Percentiles rank a stretch among this genome's conserved stretches.
Conservation (phyloP, 2,113 vertebrate species). For the Trematomus loennbergii region DNA sequence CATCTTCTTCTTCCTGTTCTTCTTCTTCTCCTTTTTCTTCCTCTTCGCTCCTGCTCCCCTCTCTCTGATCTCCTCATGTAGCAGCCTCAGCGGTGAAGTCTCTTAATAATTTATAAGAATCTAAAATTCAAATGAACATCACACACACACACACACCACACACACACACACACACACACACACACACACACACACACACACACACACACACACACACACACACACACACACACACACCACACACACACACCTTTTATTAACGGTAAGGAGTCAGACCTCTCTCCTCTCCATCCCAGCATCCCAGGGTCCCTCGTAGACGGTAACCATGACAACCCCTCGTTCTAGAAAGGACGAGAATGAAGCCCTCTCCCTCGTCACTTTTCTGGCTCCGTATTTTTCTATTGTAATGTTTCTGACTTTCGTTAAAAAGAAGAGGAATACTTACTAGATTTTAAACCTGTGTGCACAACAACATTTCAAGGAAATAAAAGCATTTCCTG, state of each 20-base stretch:
- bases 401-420: background rate
- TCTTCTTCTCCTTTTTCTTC: background rate
- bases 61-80: background rate
- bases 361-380: background rate
- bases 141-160: background rate
- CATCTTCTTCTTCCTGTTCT: background rate
- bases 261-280: slow-evolving; percentile 34
- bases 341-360: slow-evolving; percentile 36
- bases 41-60: too few relatives aligned
- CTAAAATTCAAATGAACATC: slow-evolving; percentile 59
- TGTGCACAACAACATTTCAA: background rate
- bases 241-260: slow-evolving; percentile 17
- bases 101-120: slow-evolving; percentile 63
- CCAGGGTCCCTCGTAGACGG: slow-evolving; percentile 18
- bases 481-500: too few relatives aligned
- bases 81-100: slow-evolving; percentile 15
- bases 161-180: background rate
- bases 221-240: too few relatives aligned
- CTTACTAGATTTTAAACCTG: background rate
- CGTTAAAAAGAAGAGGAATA: background rate
- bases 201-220: too few relatives aligned
- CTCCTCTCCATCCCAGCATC: slow-evolving; percentile 29
- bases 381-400: background rate
- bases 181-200: background rate
- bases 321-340: slow-evolving; percentile 52